Base-by-base conservation (phyloP, 2,797 vertebrate species). In the Neosilurus hyrtlii region DNA sequence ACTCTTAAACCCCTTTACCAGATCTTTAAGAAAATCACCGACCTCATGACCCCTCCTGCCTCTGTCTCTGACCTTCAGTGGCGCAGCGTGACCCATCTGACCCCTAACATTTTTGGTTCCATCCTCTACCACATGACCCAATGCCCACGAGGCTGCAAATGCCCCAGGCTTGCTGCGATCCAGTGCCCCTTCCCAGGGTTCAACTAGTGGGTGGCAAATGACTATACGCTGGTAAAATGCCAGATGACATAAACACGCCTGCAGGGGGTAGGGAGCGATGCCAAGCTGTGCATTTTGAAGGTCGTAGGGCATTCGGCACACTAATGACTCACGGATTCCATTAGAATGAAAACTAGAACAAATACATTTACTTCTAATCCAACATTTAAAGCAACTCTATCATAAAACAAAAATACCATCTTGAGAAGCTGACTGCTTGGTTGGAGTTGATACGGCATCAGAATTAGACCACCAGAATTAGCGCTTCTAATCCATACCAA, bases 281-380 rank as follows among this genome's bases (percentile, higher is more conserved):
- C 89, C 90, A 81, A 80, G 90, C 88, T 92, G 93, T 92, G 91
- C 91, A 88, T 90, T 84, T 91, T 88, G 24, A 85, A 81, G 91
- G 90, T 89, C 91, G 80, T 0, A 84, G 91, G 91, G 93, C 89
- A 91, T 67, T 85, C 86, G 89, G 88, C 91, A 93, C 90, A 92
- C 88, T 89, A 91, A 90, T 91, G 30, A 80, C 86, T 92, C 91
- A 92, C 88, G 89, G 88, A 92, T 81, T 74, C 51, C 61, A 75
- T 30, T n/a, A 2, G 18, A 37, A 24, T 18, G 35, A 63, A 37
- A 78, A 16, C 22, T 63, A 51, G 61, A 65, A 77, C 1, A 63
- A 18, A 59, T 22, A 59, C 30, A 75, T 75, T 57, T 57, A 56
- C 26, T 11, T 15, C 35, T 59, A 20, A 18, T 22, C 57, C 26